Conservation (phyloP, 2,113 vertebrate species). For the Xenopus borealis region DNA sequence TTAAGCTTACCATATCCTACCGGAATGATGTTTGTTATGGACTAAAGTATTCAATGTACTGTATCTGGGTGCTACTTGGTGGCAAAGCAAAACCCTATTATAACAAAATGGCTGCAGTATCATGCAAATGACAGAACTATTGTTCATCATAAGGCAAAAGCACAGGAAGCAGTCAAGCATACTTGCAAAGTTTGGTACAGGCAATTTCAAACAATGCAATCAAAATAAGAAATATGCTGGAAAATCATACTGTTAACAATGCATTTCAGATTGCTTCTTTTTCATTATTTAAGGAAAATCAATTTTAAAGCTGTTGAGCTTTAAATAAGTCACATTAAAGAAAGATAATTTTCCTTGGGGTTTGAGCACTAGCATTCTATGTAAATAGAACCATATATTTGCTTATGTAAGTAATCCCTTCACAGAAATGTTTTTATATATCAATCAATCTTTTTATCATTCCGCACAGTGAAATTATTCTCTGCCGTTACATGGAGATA, state of each 20-base stretch:
- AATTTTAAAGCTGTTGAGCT: constrained; percentile 39
- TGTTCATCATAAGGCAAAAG: too few species aligned
- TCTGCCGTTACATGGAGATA: constrained; percentile 43
- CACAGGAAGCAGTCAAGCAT: too few species aligned
- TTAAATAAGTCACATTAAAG: constrained; percentile 41
- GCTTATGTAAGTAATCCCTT: constrained; percentile 44
- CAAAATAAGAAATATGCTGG: constrained; percentile 14
- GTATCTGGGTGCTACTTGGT: too few species aligned
- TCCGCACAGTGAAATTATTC: constrained; percentile 34
- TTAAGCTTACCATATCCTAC: too few species aligned
- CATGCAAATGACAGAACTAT: too few species aligned
- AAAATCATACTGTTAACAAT: constrained; percentile 27
- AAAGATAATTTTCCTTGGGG: constrained; percentile 39
- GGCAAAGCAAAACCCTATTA: too few species aligned
- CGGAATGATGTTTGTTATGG: too few species aligned
- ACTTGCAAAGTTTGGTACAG: background rate
- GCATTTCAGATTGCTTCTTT: constrained; percentile 25
- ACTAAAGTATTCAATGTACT: too few species aligned
- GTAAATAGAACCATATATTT: constrained; percentile 46
- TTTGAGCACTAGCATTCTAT: constrained; percentile 35
- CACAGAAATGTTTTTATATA: constrained; percentile 39
- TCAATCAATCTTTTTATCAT: constrained; percentile 46
- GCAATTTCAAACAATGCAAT: constrained; percentile 7
- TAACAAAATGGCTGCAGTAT: too few species aligned
- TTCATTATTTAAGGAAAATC: constrained; percentile 41